Base-by-base conservation (phyloP, 2,888 invertebrate species). In the Philhelius pedissequus region DNA sequence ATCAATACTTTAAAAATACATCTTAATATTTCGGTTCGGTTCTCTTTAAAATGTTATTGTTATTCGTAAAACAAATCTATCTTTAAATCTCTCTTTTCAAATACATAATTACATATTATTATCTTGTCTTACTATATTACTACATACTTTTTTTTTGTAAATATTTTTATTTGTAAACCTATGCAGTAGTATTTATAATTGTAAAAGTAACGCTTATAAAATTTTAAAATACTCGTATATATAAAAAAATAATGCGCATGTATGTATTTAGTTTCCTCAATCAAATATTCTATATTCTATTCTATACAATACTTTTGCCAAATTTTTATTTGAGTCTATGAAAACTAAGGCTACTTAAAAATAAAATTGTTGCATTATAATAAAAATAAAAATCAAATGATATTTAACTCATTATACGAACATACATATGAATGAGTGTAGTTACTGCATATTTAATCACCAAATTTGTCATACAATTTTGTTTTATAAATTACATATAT, bases 1-100 rank as follows among this genome's bases (percentile, higher is more conserved):
- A 84, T 88, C 90, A 82, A 90, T 89, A 71, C 89, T 91, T 87
- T 91, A 91, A 88, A 86, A 81, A 52, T 62, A 45, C 68, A 64
- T 27, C 58, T 45, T 25, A 52, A 15, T 52, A 60, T 25, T 25
- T 18, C 52, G 54, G 30, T 43, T 43, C 52, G 54, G 30, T 73
- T 68, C 38, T 68, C 40, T 77, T 32, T 50, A 76, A 60, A 52
- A 60, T 71, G 50, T 76, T 71, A 58, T 50, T 66, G 48, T 13
- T 64, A 13, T 43, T 11, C 60, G 25, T 25, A n/a, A 54, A n/a
- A 40, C 5, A 27, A 40, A 4, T 40, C 60, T 15, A 30, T 54
- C 27, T 70, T 70, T 62, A 18, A 30, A 43, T 64, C 32, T 80
- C 40, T 74, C 30, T 80, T 54, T 25, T 62, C 15, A 54, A 74